phyloP scores from a whole-genome alignment of 2,113 vertebrate species.

The Pachypanchax playfairii region DNA sequence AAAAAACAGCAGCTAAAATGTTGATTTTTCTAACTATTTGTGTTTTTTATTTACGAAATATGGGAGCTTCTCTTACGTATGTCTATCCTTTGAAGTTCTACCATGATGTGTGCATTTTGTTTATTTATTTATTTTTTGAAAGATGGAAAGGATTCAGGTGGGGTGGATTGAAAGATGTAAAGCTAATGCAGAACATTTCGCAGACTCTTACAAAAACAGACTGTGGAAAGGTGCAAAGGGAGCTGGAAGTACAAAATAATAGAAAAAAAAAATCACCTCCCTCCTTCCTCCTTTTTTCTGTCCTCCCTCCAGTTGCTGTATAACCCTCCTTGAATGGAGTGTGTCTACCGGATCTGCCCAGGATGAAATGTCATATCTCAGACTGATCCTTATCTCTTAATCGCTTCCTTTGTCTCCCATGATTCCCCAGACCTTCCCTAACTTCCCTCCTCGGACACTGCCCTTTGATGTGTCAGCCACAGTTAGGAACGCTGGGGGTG shows the following conservation, averaged over 20 bases:
- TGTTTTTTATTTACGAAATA: constrained; percentile 20
- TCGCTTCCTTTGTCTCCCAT: constrained; percentile 94
- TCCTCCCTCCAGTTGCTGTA: constrained; percentile 74
- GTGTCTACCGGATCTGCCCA: constrained; percentile 88
- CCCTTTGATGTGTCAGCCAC: constrained; percentile 90
- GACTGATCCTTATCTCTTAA: constrained; percentile 97
- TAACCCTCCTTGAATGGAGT: constrained; percentile 87
- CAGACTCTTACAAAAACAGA: constrained; percentile 62
- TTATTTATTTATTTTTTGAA: constrained; percentile 11
- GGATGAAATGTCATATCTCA: constrained; percentile 98
- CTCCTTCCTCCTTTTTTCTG: constrained; percentile 50
- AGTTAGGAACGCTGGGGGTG: constrained; percentile 82
- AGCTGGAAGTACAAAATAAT: constrained; percentile 47
- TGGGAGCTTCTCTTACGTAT: constrained; percentile 18
- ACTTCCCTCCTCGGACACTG: constrained; percentile 85
- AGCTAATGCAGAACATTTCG: constrained; percentile 33
- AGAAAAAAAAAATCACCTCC: constrained; percentile 47
- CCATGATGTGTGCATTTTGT: constrained; percentile 20
- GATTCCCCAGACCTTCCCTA: constrained; percentile 89
- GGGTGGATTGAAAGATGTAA: constrained; percentile 3
- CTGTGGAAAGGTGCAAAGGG: constrained; percentile 52
- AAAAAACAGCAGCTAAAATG: constrained; percentile 27
- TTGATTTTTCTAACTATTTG: constrained; percentile 2
- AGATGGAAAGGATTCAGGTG: constrained; percentile 7
- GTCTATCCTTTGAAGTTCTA: constrained; percentile 51